These are phyloP conservation scores for Phaenicophaeus curvirostris DNA, from an alignment of 2,797 vertebrate genomes.

Conservation along the genomic window DNA sequence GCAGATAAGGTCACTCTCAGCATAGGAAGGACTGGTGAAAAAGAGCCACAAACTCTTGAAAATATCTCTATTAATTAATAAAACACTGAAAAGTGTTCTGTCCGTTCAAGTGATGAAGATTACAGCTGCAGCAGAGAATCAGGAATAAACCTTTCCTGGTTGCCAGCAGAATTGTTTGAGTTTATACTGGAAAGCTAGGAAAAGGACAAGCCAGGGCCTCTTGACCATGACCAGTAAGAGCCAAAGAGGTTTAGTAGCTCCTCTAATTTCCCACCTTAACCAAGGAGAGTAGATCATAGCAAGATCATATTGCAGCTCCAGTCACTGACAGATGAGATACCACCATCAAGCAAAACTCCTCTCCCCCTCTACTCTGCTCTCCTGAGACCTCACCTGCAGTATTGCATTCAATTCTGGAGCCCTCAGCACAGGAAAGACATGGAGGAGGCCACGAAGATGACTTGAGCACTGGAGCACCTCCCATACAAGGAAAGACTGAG, in stretches of 20 bases:
- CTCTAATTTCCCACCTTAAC: neutral
- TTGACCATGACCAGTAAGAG: neutral
- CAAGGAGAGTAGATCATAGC: neutral
- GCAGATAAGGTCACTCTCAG: neutral
- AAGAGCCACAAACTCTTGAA: neutral
- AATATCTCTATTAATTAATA: neutral
- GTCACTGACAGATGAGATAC: neutral
- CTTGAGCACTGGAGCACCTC: too few species aligned
- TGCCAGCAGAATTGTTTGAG: neutral
- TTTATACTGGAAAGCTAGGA: neutral
- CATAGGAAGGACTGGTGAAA: neutral
- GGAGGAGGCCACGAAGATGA: too few species aligned
- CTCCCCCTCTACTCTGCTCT: too few species aligned
- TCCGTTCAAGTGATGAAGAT: neutral
- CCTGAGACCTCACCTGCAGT: too few species aligned
- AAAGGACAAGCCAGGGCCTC: neutral
- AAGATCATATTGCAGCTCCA: neutral
- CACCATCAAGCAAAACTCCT: neutral
- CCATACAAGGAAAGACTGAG: too few species aligned
- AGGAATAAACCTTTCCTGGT: neutral
- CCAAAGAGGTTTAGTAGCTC: neutral
- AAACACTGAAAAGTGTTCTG: neutral
- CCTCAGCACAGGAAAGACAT: too few species aligned
- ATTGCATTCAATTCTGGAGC: too few species aligned
- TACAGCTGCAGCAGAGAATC: neutral